Evolutionary conservation across 2,797 vertebrate genomes (phyloP).

Genomic region (Antennarius maculatus): DNA sequence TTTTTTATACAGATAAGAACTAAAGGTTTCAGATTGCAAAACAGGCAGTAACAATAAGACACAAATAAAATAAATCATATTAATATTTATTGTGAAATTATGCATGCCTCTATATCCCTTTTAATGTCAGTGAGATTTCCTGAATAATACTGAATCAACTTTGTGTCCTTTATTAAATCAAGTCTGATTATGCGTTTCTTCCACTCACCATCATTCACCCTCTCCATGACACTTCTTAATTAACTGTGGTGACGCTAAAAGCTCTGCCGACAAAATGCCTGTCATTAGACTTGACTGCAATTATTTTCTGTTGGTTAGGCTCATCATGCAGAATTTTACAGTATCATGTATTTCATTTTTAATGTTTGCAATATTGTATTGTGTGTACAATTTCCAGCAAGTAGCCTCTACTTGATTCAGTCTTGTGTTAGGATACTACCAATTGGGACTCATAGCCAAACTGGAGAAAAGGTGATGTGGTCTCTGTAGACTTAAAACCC

Average conservation of each 20-base stretch:
- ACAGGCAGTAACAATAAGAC: background rate
- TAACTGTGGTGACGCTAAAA: slow-evolving; percentile 21
- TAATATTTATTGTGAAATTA: background rate
- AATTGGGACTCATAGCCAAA: slow-evolving; percentile 51
- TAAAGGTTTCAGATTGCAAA: background rate
- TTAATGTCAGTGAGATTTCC: slow-evolving; percentile 5
- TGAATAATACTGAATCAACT: background rate
- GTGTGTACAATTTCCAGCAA: slow-evolving; percentile 1
- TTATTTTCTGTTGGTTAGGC: background rate
- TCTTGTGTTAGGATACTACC: slow-evolving; percentile 23
- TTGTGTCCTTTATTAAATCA: slow-evolving; percentile 7
- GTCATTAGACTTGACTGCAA: slow-evolving; percentile 7
- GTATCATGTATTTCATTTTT: slow-evolving; percentile 9
- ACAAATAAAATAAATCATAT: background rate
- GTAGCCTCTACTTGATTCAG: slow-evolving; percentile 18
- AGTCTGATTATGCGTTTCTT: slow-evolving; percentile 18
- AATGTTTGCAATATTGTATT: background rate
- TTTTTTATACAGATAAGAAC: background rate
- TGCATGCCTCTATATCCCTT: background rate
- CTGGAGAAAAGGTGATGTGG: background rate
- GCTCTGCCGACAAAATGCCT: slow-evolving; percentile 6
- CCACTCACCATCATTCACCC: background rate
- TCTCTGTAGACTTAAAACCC: slow-evolving; percentile 33
- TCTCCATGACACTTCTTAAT: slow-evolving; percentile 23
- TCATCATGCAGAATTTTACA: slow-evolving; percentile 6